Evolutionary conservation across 2,113 vertebrate species (phyloP), one percentile per base, ranked within the genome.

Genomic region (Oenanthe oenanthe): DNA sequence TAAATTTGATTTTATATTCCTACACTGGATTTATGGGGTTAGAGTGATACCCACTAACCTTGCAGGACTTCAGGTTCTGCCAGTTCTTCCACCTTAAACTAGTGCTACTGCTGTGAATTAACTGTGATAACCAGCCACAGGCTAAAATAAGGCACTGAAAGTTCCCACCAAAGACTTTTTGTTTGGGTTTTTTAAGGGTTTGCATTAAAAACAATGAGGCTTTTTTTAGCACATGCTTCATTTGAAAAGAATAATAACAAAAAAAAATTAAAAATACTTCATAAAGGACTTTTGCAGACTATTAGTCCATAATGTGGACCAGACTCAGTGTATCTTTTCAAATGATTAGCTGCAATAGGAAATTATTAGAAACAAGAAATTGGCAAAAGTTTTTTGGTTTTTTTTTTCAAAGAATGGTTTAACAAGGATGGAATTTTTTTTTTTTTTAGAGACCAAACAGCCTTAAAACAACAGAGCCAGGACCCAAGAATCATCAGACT

Each of bases 41-140:
- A 50, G 21, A 36, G 40, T 51, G 43, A 68, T 87, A 45, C 20
- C 50, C 45, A 43, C 73, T 40, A 57, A 70, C 57, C 68, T 93
- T 88, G 51, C 57, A 89, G 57, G 32, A 70, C 40, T 29, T 87
- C 42, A 89, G 48, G 50, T 62, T 92, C 60, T 88, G 53, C 63
- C 65, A 85, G 28, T 7, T 11, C 74, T 88, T 90, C 62, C 42
- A 47, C 28, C 53, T 5, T 0, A 76, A 88, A 29, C 65, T 72
- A 58, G 57, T 13, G 32, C 31, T 91, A 74, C 40, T 18, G 31
- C 43, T 73, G 26, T 76, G 73, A 94, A 24, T 73, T 34, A 86
- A 72, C 85, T 93, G 92, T 89, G 94, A 94, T 93, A 95, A 91
- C 22, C 54, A 87, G 66, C 96, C 71, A n/a, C 13, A 12, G 92